Evolutionary conservation across 2,113 vertebrate species (phyloP), one percentile per base, ranked within the genome.

Genomic region (Recurvirostra avosetta): DNA sequence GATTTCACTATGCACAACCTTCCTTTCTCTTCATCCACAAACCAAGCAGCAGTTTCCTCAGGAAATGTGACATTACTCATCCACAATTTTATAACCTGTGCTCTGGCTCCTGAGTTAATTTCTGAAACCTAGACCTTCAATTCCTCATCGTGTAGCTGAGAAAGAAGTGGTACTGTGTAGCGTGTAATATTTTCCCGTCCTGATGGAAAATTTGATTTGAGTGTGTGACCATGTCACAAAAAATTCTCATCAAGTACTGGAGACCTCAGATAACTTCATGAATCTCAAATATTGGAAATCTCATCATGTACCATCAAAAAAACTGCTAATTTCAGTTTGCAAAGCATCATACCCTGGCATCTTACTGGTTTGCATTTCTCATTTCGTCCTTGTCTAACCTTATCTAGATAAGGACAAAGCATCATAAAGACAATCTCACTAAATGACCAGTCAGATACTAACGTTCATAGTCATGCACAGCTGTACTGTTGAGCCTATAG

Each of bases 211-310:
- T 59, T 30, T 59, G 21, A 34, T 19, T 53, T 53, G 15, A 49
- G 40, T 6, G 5, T n/a, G 58, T 59, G 41, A 85, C 45, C 11
- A 56, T 16, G 29, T 40, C 50, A 77, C 32, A 55, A 41, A 29
- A 87, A 71, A 29, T 22, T 76, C 36, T 58, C 17, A 15, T 26
- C 18, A 27, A 59, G 17, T 62, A 63, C 34, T 14, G 16, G 21
- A 34, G 21, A 53, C 22, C 11, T 90, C 9, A 2, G 49, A 32
- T 71, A 38, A 25, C 32, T 75, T 43, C 41, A 67, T 0, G 0
- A 62, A 71, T 58, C 47, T 77, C 61, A 82, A 71, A 81, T 56
- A 40, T 1, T 45, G 29, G 29, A 70, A 72, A 22, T 38, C 13
- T 72, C 53, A 55, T 34, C 20, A 16, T 5, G 20, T 7, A 56